Percentiles rank a stretch among this genome's conserved stretches.
Conservation (phyloP, 1,140 invertebrate species). For the Zaprionus lachaisei region DNA sequence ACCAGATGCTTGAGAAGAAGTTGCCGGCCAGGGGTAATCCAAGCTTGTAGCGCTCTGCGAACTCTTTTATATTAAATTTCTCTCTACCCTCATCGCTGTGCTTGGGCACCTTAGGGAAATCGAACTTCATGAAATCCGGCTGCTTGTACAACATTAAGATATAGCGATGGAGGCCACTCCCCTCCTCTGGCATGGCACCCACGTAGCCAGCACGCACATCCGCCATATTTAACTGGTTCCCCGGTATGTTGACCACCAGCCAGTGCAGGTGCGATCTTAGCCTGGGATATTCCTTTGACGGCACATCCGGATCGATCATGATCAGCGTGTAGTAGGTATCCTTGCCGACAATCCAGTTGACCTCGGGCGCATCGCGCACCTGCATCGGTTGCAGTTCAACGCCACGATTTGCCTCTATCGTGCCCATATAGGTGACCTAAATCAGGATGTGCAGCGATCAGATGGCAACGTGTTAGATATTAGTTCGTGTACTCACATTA, state of each 20-base stretch:
- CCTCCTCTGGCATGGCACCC: constrained; percentile 92
- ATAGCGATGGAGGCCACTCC: constrained; percentile 94
- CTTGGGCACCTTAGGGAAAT: constrained; percentile 52
- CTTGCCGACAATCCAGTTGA: constrained; percentile 88
- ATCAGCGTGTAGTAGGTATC: constrained; percentile 90
- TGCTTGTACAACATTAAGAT: constrained; percentile 95
- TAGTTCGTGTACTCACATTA: constrained; percentile 52
- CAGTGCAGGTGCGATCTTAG: constrained; percentile 96
- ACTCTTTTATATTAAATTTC: constrained; percentile 91
- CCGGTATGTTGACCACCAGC: constrained; percentile 96
- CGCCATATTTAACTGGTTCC: constrained; percentile 89
- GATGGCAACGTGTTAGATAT: not conserved
- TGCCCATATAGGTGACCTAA: constrained; percentile 85
- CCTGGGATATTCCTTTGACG: constrained; percentile 90
- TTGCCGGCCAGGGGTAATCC: constrained; percentile 94
- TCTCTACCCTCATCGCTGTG: constrained; percentile 88
- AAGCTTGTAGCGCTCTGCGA: constrained; percentile 92
- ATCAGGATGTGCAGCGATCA: not conserved
- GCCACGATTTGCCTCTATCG: constrained; percentile 87
- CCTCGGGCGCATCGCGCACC: constrained; percentile 88
- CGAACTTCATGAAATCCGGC: constrained; percentile 81
- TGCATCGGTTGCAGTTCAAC: constrained; percentile 89
- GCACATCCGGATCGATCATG: constrained; percentile 86
- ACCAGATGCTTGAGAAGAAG: constrained; percentile 86
- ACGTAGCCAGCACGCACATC: constrained; percentile 93